Percentiles rank a stretch among this genome's conserved stretches.
Evolutionary conservation across 2,113 vertebrate species (phyloP).

Genomic region (Xiphophorus couchianus): DNA sequence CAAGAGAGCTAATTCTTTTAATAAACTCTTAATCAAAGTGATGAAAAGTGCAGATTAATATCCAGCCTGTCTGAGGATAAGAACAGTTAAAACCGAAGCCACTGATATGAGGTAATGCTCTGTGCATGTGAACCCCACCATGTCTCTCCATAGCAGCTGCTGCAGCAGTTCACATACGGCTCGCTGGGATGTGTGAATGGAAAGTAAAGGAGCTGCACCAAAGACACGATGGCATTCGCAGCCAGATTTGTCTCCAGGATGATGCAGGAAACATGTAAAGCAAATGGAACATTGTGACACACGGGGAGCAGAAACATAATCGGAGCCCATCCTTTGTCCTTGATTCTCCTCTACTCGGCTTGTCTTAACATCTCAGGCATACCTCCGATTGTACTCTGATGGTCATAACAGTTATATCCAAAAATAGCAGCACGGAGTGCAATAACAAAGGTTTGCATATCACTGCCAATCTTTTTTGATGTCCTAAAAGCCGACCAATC

Average conservation of each 20-base stretch:
- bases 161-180: background rate
- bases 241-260: slow-evolving; percentile 18
- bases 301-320: background rate
- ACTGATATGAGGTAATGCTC: background rate
- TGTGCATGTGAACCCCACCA: background rate
- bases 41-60: background rate
- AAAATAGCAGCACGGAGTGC: background rate
- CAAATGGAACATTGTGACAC: slow-evolving; percentile 17
- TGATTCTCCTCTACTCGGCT: background rate
- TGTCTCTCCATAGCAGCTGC: background rate
- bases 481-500: background rate
- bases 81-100: background rate
- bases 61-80: background rate
- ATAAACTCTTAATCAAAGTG: background rate
- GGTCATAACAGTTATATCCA: background rate
- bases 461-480: background rate
- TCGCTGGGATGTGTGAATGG: slow-evolving; percentile 11
- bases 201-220: slow-evolving; percentile 4
- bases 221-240: slow-evolving; percentile 12
- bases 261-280: slow-evolving; percentile 17
- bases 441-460: background rate
- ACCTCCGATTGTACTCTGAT: background rate
- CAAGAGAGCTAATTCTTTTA: background rate
- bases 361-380: background rate
- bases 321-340: background rate